phyloP scores from a whole-genome alignment of 2,797 vertebrate species.

The Acridotheres tristis region DNA sequence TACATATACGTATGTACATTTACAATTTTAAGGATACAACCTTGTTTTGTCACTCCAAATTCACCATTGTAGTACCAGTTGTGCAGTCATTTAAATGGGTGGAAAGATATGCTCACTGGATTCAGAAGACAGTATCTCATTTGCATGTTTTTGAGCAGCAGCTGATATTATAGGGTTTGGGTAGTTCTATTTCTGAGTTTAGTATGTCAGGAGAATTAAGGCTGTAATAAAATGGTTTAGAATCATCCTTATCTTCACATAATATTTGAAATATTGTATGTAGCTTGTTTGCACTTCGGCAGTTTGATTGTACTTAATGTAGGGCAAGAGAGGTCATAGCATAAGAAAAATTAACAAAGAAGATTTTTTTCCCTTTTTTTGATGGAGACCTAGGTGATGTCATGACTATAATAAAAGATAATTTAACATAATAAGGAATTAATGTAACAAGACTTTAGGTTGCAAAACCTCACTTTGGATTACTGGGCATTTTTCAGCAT shows the following conservation, averaged over 20 bases:
- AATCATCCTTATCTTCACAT: neutral
- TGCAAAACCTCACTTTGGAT: neutral
- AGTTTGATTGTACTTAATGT: neutral
- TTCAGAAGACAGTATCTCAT: neutral
- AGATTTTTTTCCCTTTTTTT: too few relatives aligned
- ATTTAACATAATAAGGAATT: neutral
- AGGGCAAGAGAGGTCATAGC: neutral
- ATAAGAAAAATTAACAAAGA: neutral
- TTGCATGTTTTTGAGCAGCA: neutral
- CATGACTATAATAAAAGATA: neutral
- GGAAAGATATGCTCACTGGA: neutral
- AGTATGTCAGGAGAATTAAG: neutral
- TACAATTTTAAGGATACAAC: neutral
- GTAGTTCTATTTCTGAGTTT: neutral
- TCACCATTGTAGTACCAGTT: neutral
- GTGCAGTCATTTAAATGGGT: neutral
- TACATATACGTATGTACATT: accelerated
- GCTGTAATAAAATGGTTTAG: neutral
- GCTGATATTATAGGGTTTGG: accelerated
- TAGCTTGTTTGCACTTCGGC: neutral
- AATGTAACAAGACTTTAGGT: neutral
- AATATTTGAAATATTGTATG: neutral
- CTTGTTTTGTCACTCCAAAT: neutral
- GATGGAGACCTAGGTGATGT: too few relatives aligned
- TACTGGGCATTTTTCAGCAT: neutral